Percentiles rank a stretch among this genome's conserved stretches.
phyloP scores from a whole-genome alignment of 2,888 invertebrate species.

The Cheilosia urbana region DNA sequence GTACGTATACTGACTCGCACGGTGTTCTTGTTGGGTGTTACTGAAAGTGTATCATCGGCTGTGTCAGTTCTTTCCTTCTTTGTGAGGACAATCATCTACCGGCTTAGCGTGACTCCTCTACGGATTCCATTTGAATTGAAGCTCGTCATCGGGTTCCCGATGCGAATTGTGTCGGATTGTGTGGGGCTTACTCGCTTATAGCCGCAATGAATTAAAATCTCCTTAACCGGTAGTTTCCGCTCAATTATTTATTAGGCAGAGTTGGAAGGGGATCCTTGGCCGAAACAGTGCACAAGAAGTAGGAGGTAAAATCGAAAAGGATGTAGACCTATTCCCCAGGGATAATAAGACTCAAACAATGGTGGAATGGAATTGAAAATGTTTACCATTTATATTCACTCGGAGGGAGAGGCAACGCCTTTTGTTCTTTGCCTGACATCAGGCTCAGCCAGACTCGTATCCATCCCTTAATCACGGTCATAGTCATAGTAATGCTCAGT shows the following conservation, averaged over 20 bases:
- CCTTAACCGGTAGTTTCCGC: slow-evolving; percentile 80
- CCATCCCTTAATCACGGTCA: slow-evolving; percentile 56
- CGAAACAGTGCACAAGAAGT: neutral
- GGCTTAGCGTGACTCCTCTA: slow-evolving; percentile 17
- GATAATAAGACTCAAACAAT: slow-evolving; percentile 50
- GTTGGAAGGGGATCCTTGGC: slow-evolving; percentile 2
- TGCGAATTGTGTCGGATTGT: neutral
- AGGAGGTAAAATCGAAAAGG: slow-evolving; percentile 7
- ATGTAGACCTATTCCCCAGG: slow-evolving; percentile 44
- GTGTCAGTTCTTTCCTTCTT: slow-evolving; percentile 10
- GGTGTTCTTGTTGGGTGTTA: slow-evolving; percentile 5
- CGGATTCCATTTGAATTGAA: slow-evolving; percentile 38
- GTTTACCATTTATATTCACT: slow-evolving; percentile 50
- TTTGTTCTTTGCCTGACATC: slow-evolving; percentile 43
- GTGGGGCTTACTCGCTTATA: neutral
- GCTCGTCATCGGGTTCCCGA: slow-evolving; percentile 21
- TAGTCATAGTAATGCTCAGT: neutral
- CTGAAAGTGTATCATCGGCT: slow-evolving; percentile 22
- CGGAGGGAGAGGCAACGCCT: slow-evolving; percentile 39
- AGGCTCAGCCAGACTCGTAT: neutral
- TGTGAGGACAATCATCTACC: slow-evolving; percentile 35
- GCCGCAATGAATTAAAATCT: slow-evolving; percentile 82
- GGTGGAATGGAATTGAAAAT: slow-evolving; percentile 59
- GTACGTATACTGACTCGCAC: too few species aligned
- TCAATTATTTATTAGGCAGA: slow-evolving; percentile 65